Evolutionary conservation across 2,113 vertebrate genomes (phyloP).

Genomic region (Phocoena phocoena): DNA sequence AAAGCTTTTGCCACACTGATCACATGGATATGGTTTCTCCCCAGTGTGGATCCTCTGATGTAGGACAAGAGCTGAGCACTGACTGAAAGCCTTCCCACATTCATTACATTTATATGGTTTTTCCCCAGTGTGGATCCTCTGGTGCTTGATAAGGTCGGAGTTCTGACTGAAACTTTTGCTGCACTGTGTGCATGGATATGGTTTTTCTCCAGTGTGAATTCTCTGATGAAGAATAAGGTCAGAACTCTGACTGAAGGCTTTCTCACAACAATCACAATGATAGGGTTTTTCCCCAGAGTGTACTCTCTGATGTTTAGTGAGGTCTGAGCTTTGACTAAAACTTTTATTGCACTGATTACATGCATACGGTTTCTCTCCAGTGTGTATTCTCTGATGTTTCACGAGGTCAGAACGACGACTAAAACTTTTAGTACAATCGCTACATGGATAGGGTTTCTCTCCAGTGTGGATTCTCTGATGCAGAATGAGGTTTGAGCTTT

Average conservation of each 20-base stretch:
- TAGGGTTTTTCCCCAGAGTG: constrained; percentile 74
- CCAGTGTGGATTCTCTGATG: constrained; percentile 78
- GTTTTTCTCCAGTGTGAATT: constrained; percentile 71
- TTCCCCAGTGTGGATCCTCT: constrained; percentile 68
- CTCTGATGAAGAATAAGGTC: constrained; percentile 72
- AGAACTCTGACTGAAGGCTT: constrained; percentile 71
- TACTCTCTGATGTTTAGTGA: constrained; percentile 71
- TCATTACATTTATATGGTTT: constrained; percentile 58
- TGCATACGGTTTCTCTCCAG: constrained; percentile 73
- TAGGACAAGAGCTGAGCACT: constrained; percentile 59
- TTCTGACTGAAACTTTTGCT: constrained; percentile 70
- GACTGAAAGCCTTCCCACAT: constrained; percentile 72
- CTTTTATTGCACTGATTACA: constrained; percentile 72
- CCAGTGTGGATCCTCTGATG: constrained; percentile 71
- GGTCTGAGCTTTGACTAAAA: constrained; percentile 75
- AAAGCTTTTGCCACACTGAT: constrained; percentile 62
- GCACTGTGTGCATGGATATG: constrained; percentile 38
- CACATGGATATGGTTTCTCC: constrained; percentile 65
- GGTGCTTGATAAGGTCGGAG: constrained; percentile 67
- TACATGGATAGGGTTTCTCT: constrained; percentile 73
- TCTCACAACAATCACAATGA: constrained; percentile 63
- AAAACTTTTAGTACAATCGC: constrained; percentile 64
- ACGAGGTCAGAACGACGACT: constrained; percentile 65
- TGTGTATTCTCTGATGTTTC: constrained; percentile 73
- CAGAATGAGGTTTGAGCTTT: constrained; percentile 71